A percentile compares a stretch with the other conserved stretches of the same genome.
Conservation (phyloP, 2,888 invertebrate genomes). For the Hyposoter didymator region DNA sequence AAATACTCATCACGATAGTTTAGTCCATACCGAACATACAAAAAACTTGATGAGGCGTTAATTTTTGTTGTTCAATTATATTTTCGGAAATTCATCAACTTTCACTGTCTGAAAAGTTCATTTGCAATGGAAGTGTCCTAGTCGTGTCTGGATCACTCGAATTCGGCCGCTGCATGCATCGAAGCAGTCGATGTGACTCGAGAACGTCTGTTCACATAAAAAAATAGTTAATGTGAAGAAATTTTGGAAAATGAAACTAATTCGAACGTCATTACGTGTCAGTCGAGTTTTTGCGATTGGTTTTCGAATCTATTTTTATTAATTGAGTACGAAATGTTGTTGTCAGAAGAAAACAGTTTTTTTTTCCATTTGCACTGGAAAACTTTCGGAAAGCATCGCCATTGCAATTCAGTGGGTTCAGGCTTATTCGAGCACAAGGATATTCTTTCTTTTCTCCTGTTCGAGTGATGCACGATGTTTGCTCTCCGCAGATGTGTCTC, state of each 20-base stretch:
- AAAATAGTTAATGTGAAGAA: no score
- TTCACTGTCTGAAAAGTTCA: neutral
- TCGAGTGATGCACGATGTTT: conserved; percentile 65
- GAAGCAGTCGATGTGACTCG: no score
- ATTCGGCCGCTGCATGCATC: no score
- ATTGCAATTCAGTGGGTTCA: conserved; percentile 13
- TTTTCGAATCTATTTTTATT: neutral
- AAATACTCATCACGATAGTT: neutral
- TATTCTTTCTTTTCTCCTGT: conserved; percentile 36
- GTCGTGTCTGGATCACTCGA: no score
- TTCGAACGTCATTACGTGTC: no score
- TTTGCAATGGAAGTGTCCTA: neutral
- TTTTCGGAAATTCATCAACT: neutral
- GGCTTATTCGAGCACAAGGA: conserved; percentile 19
- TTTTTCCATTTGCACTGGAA: neutral
- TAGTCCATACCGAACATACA: neutral
- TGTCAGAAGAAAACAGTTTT: neutral
- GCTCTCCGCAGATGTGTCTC: conserved; percentile 52
- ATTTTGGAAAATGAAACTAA: no score
- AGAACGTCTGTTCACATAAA: no score
- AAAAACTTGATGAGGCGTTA: neutral
- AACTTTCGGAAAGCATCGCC: neutral
- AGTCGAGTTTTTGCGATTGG: no score
- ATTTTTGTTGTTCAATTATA: neutral
- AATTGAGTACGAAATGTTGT: neutral